Evolutionary conservation across 1,140 invertebrate species (phyloP).

Genomic region (Drosophila auraria): DNA sequence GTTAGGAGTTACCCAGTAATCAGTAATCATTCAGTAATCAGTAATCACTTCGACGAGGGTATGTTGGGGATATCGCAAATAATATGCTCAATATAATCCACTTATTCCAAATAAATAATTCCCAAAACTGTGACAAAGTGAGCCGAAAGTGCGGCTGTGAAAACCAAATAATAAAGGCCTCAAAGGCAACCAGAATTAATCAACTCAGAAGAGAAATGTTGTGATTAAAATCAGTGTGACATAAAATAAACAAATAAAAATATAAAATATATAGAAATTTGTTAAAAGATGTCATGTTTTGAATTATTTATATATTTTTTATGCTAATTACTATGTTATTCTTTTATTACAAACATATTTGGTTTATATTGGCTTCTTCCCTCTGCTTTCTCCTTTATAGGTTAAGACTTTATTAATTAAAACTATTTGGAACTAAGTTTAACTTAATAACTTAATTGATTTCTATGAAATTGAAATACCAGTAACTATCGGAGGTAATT

Average conservation of each 20-base stretch:
- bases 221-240: slow-evolving; percentile 25
- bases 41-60: slow-evolving; percentile 30
- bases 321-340: too few species aligned
- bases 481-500: too few species aligned
- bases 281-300: neutral
- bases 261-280: neutral
- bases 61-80: slow-evolving; percentile 10
- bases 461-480: too few species aligned
- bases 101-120: slow-evolving; percentile 19
- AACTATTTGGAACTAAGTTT: too few species aligned
- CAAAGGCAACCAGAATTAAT: neutral
- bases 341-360: neutral
- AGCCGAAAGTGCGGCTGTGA: slow-evolving; percentile 2
- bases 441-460: too few species aligned
- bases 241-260: slow-evolving; percentile 7
- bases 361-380: too few species aligned
- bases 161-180: neutral
- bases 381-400: too few species aligned
- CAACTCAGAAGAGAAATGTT: neutral
- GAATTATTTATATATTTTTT: too few species aligned
- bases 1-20: slow-evolving; percentile 16
- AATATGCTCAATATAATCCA: slow-evolving; percentile 3
- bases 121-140: slow-evolving; percentile 34
- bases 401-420: too few species aligned
- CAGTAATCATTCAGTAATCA: slow-evolving; percentile 15